phyloP scores from a whole-genome alignment of 64 coral and sea anemone species.

The Stichodactyla mertensii region DNA sequence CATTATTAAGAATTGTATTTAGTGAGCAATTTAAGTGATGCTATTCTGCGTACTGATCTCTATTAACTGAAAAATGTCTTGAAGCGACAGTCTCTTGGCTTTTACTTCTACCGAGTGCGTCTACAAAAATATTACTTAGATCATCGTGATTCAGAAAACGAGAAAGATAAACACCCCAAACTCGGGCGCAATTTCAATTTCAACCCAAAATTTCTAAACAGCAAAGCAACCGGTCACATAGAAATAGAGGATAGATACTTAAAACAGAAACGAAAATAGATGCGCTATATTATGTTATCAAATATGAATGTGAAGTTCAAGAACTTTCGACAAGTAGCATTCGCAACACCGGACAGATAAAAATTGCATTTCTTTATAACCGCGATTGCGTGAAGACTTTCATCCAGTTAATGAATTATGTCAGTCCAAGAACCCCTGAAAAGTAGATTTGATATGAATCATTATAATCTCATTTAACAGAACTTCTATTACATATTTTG shows the following conservation, averaged over 20 bases:
- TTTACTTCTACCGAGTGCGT: no score
- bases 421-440: neutral
- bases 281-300: neutral
- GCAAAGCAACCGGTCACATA: no score
- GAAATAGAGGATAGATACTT: no score
- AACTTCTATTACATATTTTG: neutral
- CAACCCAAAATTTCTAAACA: no score
- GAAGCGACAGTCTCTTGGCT: no score
- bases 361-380: neutral
- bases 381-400: neutral
- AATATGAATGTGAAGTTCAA: neutral
- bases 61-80: neutral
- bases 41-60: neutral
- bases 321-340: neutral
- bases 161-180: no score
- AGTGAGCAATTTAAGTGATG: neutral
- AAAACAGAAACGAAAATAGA: no score
- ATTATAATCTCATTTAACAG: neutral
- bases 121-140: no score
- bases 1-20: neutral
- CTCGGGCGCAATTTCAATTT: no score
- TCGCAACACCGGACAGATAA: neutral
- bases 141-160: no score
- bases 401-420: neutral
- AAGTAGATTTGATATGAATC: neutral